Percentiles rank a stretch among this genome's conserved stretches.
phyloP scores from a whole-genome alignment of 2,888 invertebrate species.

The Rhaphigaster nebulosa region DNA sequence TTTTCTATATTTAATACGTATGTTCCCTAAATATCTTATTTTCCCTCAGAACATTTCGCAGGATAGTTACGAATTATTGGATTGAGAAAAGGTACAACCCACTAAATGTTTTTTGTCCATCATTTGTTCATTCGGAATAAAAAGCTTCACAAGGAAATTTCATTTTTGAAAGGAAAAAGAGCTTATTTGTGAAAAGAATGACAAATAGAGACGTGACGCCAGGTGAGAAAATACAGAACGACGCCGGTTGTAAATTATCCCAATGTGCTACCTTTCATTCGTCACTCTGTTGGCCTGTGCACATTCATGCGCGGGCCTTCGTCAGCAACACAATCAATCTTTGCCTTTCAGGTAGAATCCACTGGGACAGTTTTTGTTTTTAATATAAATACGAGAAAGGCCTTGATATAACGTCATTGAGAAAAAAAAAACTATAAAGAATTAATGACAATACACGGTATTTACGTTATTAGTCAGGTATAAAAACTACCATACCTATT shows the following conservation, averaged over 20 bases:
- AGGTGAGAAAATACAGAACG: not conserved
- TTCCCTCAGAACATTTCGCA: too few relatives aligned
- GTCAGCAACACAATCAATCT: not conserved
- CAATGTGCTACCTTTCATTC: not conserved
- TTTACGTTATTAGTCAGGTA: too few relatives aligned
- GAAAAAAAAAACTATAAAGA: too few relatives aligned
- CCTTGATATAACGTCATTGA: too few relatives aligned
- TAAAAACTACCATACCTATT: too few relatives aligned
- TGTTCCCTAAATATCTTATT: too few relatives aligned
- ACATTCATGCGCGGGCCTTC: not conserved
- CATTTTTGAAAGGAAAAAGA: not conserved
- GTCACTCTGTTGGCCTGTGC: not conserved
- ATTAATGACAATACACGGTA: too few relatives aligned
- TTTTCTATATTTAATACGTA: too few relatives aligned
- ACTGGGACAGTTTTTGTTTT: not conserved
- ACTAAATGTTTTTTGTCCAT: too few relatives aligned
- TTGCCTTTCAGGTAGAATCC: not conserved
- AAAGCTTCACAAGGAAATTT: not conserved
- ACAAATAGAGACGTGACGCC: not conserved
- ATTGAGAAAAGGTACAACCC: too few relatives aligned
- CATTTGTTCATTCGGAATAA: not conserved
- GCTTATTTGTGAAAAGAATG: not conserved
- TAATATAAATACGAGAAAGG: not conserved
- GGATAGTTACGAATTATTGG: too few relatives aligned
- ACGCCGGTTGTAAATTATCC: not conserved